Conservation (phyloP, 2,797 vertebrate genomes). For the Chaunax sp. region DNA sequence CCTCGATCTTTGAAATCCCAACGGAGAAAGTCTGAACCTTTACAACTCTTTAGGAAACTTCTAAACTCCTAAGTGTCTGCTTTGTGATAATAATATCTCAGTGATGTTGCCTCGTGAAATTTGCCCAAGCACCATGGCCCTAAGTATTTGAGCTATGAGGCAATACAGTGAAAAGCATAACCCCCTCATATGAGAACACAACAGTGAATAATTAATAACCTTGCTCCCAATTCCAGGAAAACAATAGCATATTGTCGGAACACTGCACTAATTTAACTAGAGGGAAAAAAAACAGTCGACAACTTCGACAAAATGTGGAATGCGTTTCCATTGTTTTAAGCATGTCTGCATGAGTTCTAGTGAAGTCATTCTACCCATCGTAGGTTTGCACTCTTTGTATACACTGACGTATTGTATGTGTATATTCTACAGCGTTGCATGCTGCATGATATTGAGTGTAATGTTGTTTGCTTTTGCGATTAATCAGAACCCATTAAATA, state of each 20-base stretch:
- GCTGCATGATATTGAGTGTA: conserved; percentile 79
- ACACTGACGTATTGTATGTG: background rate
- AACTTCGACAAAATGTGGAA: conserved; percentile 82
- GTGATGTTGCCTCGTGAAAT: conserved; percentile 82
- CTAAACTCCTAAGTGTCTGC: conserved; percentile 66
- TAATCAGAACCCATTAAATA: conserved; percentile 89
- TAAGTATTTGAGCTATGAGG: conserved; percentile 86
- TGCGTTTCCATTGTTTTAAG: conserved; percentile 76
- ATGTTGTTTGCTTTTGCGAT: conserved; percentile 86
- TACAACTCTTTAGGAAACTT: conserved; percentile 80
- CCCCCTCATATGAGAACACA: conserved; percentile 84
- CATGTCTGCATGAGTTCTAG: conserved; percentile 42
- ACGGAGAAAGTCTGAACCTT: conserved; percentile 36
- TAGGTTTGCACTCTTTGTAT: conserved; percentile 8
- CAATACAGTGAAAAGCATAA: conserved; percentile 84
- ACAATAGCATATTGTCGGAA: conserved; percentile 85
- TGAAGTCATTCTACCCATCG: conserved; percentile 21
- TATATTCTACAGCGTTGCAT: conserved; percentile 29
- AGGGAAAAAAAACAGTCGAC: conserved; percentile 73
- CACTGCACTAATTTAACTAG: conserved; percentile 80
- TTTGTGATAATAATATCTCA: conserved; percentile 71
- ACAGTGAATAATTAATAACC: conserved; percentile 86
- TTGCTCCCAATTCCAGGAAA: conserved; percentile 86
- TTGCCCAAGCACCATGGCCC: conserved; percentile 79
- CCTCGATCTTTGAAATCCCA: conserved; percentile 40